These are phyloP conservation scores for Tachuris rubrigastra DNA, from an alignment of 2,113 vertebrate species.

Conservation along the genomic window DNA sequence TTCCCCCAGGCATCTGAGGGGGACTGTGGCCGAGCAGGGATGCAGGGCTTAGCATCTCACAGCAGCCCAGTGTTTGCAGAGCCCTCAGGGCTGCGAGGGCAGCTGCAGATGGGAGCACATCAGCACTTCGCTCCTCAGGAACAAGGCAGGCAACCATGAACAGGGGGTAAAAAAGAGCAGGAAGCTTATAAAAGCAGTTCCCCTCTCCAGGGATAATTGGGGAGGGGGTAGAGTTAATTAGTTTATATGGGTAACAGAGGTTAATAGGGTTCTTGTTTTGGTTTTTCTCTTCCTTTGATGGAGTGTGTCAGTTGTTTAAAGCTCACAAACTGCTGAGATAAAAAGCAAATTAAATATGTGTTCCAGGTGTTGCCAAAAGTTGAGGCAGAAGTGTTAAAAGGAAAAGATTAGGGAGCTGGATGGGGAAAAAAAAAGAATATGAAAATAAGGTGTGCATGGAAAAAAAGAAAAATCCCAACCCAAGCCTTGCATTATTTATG, in stretches of 20 bases:
- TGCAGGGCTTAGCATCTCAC: neutral
- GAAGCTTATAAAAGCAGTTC: slow-evolving; percentile 25
- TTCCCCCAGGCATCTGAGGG: neutral
- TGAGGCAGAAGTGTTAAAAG: slow-evolving; percentile 17
- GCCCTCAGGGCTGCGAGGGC: neutral
- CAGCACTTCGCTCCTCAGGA: neutral
- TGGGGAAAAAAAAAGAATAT: neutral
- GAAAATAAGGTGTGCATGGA: neutral
- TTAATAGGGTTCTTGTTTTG: slow-evolving; percentile 65
- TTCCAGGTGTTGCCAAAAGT: slow-evolving; percentile 58
- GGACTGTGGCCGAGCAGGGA: neutral
- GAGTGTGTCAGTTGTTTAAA: slow-evolving; percentile 55
- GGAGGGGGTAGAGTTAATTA: slow-evolving; percentile 54
- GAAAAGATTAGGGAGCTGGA: neutral
- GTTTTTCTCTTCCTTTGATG: slow-evolving; percentile 41
- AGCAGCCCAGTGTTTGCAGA: neutral
- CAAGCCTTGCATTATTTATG: neutral
- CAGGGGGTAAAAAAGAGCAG: neutral
- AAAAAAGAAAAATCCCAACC: neutral
- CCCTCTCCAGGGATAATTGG: slow-evolving; percentile 20
- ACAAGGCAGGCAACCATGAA: neutral
- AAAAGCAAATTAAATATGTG: slow-evolving; percentile 55
- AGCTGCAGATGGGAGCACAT: neutral
- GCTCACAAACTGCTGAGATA: slow-evolving; percentile 67
- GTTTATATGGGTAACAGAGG: slow-evolving; percentile 42